Base-by-base conservation (phyloP, 2,113 vertebrate species). In the Rousettus leschenaultii region DNA sequence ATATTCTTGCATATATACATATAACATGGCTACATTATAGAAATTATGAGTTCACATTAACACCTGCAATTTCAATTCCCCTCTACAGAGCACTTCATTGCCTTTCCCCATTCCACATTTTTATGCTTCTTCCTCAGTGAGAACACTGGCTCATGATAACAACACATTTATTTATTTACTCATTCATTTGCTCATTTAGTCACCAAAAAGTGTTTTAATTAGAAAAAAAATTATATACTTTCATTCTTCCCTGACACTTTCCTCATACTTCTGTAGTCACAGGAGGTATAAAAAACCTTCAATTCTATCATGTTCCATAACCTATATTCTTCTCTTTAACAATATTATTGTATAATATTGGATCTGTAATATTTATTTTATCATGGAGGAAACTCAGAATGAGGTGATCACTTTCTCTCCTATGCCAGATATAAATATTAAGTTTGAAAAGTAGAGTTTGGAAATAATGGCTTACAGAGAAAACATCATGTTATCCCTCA, bases 311-410 rank as follows among this genome's bases (percentile, higher is more conserved):
- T 13, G 8, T 73, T 74, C 40, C 18, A 43, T 71, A 55, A 71
- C 15, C 2, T n/a, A 24, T 53, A 15, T 9, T 55, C 51, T 78
- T 71, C 45, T 53, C 14, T 55, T 85, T 63, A 79, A 75, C 30
- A 53, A 51, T 89, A 89, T 21, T 89, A 6, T 73, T 79, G 22
- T 53, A 35, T 19, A 61, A 19, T 86, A 18, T 92, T 86, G 3
- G 43, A 45, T 91, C 63, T 86, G 22, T 21, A 57, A 66, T 85
- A 74, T 88, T 91, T 88, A 66, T 78, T 51, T 93, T 94, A 70
- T 70, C 75, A 75, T 10, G 5, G 10, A 79, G 51, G 7, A 53
- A 48, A 57, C 40, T 78, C 13, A 9, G 7, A 40, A 89, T 80
- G 35, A 92, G 15, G 63, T 61, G 66, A 63, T 71, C 6, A 57